phyloP scores from a whole-genome alignment of 30 jellyfish, hydroid and myxozoan species.

The Aurelia coerulea region DNA sequence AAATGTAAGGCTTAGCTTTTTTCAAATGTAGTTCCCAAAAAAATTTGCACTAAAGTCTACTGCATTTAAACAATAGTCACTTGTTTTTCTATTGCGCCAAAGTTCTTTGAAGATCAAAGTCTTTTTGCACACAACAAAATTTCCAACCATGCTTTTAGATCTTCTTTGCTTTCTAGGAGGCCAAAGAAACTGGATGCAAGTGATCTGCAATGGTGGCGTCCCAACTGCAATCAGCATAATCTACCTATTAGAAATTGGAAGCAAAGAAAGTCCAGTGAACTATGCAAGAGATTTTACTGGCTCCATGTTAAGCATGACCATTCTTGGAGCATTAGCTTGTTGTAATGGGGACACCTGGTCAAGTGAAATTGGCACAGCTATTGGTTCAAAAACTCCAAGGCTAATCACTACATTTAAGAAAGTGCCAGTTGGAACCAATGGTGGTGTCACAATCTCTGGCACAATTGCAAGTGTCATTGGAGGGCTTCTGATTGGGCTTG shows the following conservation, averaged over 20 bases:
- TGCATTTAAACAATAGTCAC: too few relatives aligned
- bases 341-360: conserved; percentile 98
- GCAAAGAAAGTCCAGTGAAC: conserved; percentile 78
- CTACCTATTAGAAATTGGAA: conserved; percentile 81
- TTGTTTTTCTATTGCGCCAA: too few relatives aligned
- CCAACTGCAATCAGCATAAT: conserved; percentile 62
- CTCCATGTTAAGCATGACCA: conserved; percentile 63
- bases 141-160: too few relatives aligned
- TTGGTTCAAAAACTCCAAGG: conserved; percentile 78
- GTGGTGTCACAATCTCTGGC: conserved; percentile 84
- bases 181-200: conserved; percentile 89
- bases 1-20: too few relatives aligned
- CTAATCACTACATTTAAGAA: conserved; percentile 74
- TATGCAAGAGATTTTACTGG: conserved; percentile 80
- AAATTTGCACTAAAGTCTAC: too few relatives aligned
- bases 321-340: conserved; percentile 87
- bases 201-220: conserved; percentile 82
- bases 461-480: conserved; percentile 79
- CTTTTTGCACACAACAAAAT: too few relatives aligned
- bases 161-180: conserved; percentile 69
- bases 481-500: conserved; percentile 77
- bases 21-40: too few relatives aligned
- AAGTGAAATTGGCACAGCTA: conserved; percentile 93
- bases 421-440: conserved; percentile 93
- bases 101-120: too few relatives aligned